These are phyloP conservation scores for Cylloceria caligata DNA, from an alignment of 2,888 invertebrate genomes.

Conservation along the genomic window DNA sequence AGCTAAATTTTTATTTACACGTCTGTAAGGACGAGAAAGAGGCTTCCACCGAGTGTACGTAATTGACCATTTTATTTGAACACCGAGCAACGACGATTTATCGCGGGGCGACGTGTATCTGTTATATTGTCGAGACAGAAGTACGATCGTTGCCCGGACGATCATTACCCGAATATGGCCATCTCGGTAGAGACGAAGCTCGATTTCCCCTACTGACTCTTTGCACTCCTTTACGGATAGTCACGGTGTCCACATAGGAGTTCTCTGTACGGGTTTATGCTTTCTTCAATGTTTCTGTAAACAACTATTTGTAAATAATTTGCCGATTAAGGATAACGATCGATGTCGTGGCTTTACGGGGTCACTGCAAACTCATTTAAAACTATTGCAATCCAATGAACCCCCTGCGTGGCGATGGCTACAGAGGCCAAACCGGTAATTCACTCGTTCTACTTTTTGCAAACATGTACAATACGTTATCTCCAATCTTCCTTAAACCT, in stretches of 20 bases:
- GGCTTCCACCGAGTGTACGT: neutral
- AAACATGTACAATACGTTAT: neutral
- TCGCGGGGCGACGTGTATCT: neutral
- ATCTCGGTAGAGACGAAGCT: conserved; percentile 22
- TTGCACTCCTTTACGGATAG: conserved; percentile 1
- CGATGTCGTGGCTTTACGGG: neutral
- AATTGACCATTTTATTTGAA: conserved; percentile 21
- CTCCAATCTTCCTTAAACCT: neutral
- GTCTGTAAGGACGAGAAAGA: conserved; percentile 22
- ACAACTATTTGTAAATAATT: conserved; percentile 64
- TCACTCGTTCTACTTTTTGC: conserved; percentile 69
- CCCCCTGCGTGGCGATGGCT: conserved; percentile 59
- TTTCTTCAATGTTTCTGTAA: conserved; percentile 30
- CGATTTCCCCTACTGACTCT: conserved; percentile 42
- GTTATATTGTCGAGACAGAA: neutral
- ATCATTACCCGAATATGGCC: conserved; percentile 49
- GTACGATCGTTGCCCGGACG: conserved; percentile 35
- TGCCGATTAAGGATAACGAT: conserved; percentile 69
- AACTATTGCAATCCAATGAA: conserved; percentile 10
- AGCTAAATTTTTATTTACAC: conserved; percentile 41
- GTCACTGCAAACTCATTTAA: too few relatives aligned
- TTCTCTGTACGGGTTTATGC: conserved; percentile 44
- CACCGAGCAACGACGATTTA: conserved; percentile 40
- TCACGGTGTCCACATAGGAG: neutral
- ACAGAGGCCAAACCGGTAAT: conserved; percentile 53